Conservation (phyloP, 1,140 invertebrate species). For the Drosophila orena region DNA sequence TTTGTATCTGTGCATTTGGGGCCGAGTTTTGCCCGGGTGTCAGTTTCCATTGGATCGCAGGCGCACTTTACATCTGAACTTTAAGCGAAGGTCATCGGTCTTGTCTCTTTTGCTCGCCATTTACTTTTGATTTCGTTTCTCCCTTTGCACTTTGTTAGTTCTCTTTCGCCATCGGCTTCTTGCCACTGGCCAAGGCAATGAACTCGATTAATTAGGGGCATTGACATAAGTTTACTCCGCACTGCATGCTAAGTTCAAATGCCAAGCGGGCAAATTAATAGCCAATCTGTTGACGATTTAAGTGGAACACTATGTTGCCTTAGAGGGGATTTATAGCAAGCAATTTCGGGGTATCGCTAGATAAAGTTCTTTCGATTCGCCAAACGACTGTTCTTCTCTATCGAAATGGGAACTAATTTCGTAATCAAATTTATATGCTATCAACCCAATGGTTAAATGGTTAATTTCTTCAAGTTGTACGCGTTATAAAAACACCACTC, state of each 20-base stretch:
- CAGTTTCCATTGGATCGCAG: conserved; percentile 53
- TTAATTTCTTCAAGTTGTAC: background rate
- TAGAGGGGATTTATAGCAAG: background rate
- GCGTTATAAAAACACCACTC: background rate
- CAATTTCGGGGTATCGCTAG: background rate
- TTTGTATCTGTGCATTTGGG: conserved; percentile 4
- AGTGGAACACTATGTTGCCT: conserved; percentile 6
- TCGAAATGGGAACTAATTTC: background rate
- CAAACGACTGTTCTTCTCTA: no score
- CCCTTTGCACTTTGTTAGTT: conserved; percentile 34
- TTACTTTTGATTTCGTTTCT: conserved; percentile 49
- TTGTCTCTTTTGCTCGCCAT: conserved; percentile 33
- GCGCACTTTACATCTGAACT: conserved; percentile 60
- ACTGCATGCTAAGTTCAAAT: conserved; percentile 41
- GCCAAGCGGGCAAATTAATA: conserved; percentile 60
- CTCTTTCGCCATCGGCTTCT: conserved; percentile 28
- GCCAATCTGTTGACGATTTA: conserved; percentile 17
- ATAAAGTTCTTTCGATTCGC: no score
- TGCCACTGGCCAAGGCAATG: conserved; percentile 68
- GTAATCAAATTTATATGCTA: background rate
- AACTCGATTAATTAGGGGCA: conserved; percentile 75
- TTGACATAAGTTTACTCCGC: conserved; percentile 56
- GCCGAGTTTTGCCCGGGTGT: conserved; percentile 49
- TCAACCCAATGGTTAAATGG: background rate
- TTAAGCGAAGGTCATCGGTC: conserved; percentile 74